These are phyloP conservation scores for Eupithecia centaureata DNA, from an alignment of 2,888 invertebrate genomes.

Conservation along the genomic window DNA sequence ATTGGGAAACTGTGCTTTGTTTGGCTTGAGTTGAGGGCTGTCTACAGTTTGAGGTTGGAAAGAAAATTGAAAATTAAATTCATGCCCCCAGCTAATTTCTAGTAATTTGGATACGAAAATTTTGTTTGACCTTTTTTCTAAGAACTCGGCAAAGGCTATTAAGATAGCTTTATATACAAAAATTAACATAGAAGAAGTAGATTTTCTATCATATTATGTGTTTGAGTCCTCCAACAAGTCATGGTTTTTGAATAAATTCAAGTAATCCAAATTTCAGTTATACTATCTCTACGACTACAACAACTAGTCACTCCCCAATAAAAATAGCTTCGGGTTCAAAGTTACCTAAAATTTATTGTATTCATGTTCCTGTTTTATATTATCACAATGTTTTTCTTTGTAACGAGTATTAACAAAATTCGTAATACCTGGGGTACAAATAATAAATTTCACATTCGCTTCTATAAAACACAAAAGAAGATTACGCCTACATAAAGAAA, in stretches of 20 bases:
- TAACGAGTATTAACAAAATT: neutral
- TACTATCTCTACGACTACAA: neutral
- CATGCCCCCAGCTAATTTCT: neutral
- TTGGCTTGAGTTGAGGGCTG: conserved; percentile 1
- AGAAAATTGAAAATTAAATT: conserved; percentile 4
- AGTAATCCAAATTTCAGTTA: too few relatives aligned
- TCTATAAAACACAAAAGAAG: neutral
- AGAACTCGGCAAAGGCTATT: neutral
- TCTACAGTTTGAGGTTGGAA: conserved; percentile 17
- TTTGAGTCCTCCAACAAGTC: neutral
- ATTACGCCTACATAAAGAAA: neutral
- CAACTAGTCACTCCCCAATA: too few relatives aligned
- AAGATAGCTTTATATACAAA: neutral
- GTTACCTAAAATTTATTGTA: neutral
- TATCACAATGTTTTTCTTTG: neutral
- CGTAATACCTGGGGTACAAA: neutral
- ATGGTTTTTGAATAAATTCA: neutral
- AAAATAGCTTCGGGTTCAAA: too few relatives aligned
- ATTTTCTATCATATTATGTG: neutral
- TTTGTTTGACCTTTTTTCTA: neutral
- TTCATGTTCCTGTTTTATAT: neutral
- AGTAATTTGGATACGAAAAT: neutral
- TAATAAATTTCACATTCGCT: neutral
- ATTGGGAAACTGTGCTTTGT: conserved; percentile 13
- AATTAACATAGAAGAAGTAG: neutral